phyloP scores from a whole-genome alignment of 2,888 invertebrate species.

The Drosophila subsilvestris region DNA sequence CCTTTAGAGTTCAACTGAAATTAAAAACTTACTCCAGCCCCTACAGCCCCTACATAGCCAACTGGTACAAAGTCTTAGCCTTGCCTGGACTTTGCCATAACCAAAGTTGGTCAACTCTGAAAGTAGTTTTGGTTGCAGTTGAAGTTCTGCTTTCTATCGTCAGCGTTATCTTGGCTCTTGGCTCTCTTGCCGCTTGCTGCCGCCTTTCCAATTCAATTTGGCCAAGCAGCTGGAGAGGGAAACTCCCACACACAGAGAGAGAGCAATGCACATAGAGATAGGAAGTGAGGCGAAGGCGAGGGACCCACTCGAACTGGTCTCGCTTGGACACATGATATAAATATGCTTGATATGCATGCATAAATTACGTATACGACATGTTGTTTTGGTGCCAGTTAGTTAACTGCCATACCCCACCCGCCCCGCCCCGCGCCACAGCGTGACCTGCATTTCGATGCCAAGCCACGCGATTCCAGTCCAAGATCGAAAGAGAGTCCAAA shows the following conservation, averaged over 20 bases:
- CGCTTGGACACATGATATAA: slow-evolving; percentile 56
- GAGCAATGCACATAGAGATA: neutral
- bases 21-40: neutral
- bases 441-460: slow-evolving; percentile 51
- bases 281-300: neutral
- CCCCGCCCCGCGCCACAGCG: slow-evolving; percentile 1
- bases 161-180: slow-evolving; percentile 7
- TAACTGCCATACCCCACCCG: slow-evolving; percentile 11
- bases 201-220: slow-evolving; percentile 78
- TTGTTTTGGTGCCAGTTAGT: slow-evolving; percentile 48
- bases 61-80: neutral
- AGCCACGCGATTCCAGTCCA: slow-evolving; percentile 26
- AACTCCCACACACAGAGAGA: slow-evolving; percentile 32
- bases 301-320: slow-evolving; percentile 67
- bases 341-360: slow-evolving; percentile 72
- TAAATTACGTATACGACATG: slow-evolving; percentile 76
- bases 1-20: neutral
- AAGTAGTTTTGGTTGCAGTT: slow-evolving; percentile 72
- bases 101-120: slow-evolving; percentile 76
- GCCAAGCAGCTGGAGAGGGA: slow-evolving; percentile 17
- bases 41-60: neutral
- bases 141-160: slow-evolving; percentile 58
- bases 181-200: slow-evolving; percentile 49
- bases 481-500: slow-evolving; percentile 19
- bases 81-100: neutral